Evolutionary conservation across 2,888 invertebrate genomes (phyloP).

Genomic region (Drosophila suboccidentalis): DNA sequence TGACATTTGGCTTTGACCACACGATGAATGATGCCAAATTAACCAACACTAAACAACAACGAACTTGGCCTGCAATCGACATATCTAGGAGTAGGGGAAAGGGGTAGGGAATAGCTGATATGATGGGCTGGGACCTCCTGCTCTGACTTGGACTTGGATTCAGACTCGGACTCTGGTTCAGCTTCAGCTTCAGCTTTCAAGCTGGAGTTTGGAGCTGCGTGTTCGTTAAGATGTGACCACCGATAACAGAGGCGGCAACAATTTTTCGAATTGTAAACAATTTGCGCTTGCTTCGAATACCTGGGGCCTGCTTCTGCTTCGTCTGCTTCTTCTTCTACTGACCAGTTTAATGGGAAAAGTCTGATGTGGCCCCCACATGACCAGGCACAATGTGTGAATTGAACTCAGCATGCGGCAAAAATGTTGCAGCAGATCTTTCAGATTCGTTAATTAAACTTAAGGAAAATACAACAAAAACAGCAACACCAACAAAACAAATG

Average conservation of each 20-base stretch:
- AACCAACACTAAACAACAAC: conserved; percentile 44
- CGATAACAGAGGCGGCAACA: conserved; percentile 69
- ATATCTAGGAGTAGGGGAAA: neutral
- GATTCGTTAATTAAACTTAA: conserved; percentile 71
- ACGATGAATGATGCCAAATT: conserved; percentile 76
- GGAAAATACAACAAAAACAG: conserved; percentile 7
- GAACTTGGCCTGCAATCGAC: conserved; percentile 26
- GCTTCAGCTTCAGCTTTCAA: conserved; percentile 9
- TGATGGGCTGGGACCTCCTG: conserved; percentile 39
- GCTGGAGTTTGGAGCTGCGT: conserved; percentile 62
- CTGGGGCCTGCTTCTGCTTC: neutral
- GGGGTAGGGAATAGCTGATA: conserved; percentile 6
- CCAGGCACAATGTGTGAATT: conserved; percentile 46
- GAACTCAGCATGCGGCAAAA: conserved; percentile 47
- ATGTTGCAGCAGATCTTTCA: conserved; percentile 49
- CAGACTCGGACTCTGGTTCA: neutral
- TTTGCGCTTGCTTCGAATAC: conserved; percentile 54
- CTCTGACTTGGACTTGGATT: conserved; percentile 14
- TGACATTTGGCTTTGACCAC: conserved; percentile 71
- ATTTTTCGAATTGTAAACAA: conserved; percentile 73
- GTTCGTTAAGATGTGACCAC: conserved; percentile 68
- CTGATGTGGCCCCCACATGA: conserved; percentile 16
- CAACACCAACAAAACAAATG: neutral
- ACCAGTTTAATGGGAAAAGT: conserved; percentile 28
- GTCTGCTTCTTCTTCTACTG: conserved; percentile 4